Percentiles rank a stretch among this genome's conserved stretches.
Conservation (phyloP, 2,888 invertebrate species). For the Oconnorella tubifera region DNA sequence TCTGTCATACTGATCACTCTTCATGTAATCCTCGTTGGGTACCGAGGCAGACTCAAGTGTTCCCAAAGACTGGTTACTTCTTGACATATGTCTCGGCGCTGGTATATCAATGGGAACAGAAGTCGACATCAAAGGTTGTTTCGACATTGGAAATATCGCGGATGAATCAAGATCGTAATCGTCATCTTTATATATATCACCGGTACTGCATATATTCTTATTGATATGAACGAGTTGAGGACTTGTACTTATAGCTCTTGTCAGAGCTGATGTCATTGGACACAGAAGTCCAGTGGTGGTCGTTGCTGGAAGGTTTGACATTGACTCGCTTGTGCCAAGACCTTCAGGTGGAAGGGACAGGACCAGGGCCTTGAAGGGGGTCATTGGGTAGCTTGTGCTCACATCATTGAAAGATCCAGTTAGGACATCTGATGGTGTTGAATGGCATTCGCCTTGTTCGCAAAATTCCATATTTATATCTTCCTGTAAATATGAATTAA, state of each 20-base stretch:
- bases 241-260: background rate
- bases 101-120: constrained; percentile 3
- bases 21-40: background rate
- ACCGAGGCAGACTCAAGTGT: background rate
- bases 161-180: background rate
- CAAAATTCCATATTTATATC: background rate
- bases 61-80: background rate
- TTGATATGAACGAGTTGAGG: background rate
- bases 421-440: background rate
- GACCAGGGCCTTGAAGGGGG: background rate
- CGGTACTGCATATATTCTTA: background rate
- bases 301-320: background rate
- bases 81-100: background rate
- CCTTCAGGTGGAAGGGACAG: constrained; percentile 3
- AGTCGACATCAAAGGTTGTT: background rate
- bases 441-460: background rate
- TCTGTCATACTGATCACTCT: background rate
- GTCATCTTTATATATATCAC: background rate
- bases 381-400: background rate
- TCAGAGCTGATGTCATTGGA: background rate
- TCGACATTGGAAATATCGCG: background rate
- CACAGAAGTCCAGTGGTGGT: background rate
- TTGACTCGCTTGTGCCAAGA: constrained; percentile 13
- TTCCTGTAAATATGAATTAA: too few relatives aligned
- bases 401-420: background rate